Evolutionary conservation across 2,113 vertebrate species (phyloP).

Genomic region (Campylomormyrus numenius): DNA sequence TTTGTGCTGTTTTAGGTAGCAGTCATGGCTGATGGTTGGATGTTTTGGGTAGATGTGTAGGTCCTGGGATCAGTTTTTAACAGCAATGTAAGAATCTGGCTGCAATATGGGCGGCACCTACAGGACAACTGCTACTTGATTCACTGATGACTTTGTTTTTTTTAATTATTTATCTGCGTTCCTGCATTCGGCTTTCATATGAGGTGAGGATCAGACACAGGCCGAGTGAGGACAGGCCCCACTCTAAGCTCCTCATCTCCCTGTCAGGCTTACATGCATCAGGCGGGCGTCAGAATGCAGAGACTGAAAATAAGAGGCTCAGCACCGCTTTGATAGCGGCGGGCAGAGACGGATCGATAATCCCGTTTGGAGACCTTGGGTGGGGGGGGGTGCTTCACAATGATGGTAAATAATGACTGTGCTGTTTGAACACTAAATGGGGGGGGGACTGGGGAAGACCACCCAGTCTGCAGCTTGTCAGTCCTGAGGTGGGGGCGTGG

Average conservation of each 20-base stretch:
- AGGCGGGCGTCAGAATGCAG: not conserved
- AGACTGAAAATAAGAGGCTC: not conserved
- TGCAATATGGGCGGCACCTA: not conserved
- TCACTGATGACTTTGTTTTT: not conserved
- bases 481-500: not conserved
- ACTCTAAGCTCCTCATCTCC: not conserved
- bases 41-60: not conserved
- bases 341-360: slow-evolving; percentile 35
- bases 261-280: not conserved
- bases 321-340: slow-evolving; percentile 28
- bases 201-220: not conserved
- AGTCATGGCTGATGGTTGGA: not conserved
- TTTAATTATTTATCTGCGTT: not conserved
- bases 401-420: slow-evolving; percentile 32
- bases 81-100: not conserved
- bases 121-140: not conserved
- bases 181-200: not conserved
- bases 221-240: not conserved
- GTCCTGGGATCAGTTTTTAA: not conserved
- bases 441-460: not conserved
- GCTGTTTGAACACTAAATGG: slow-evolving; percentile 11
- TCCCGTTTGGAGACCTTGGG: slow-evolving; percentile 33
- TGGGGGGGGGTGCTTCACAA: slow-evolving; percentile 20
- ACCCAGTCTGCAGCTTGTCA: not conserved
- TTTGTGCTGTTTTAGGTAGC: not conserved